phyloP scores from a whole-genome alignment of 2,888 invertebrate species.

The Norana najaformis region DNA sequence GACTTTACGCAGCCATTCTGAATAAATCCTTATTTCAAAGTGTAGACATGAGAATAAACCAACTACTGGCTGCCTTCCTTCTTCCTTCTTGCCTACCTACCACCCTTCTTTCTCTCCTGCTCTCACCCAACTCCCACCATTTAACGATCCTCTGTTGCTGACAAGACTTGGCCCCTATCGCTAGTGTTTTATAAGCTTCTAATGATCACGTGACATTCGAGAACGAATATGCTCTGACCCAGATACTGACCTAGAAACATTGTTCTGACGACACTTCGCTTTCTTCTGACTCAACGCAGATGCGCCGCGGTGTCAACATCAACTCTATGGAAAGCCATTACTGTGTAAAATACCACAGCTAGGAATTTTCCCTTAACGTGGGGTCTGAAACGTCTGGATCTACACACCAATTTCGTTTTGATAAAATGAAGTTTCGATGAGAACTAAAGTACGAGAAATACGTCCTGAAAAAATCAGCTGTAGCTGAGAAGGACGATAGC shows the following conservation, averaged over 20 bases:
- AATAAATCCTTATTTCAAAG: neutral
- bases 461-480: too few species aligned
- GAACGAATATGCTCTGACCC: neutral
- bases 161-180: neutral
- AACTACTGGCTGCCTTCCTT: neutral
- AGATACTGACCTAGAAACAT: neutral
- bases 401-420: too few species aligned
- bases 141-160: neutral
- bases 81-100: neutral
- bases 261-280: neutral
- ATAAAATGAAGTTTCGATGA: neutral
- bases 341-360: neutral
- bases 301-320: neutral
- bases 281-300: neutral
- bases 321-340: neutral
- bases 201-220: neutral
- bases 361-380: neutral
- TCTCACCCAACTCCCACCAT: neutral
- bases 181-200: neutral
- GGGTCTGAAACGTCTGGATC: neutral
- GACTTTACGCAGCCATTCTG: conserved; percentile 17
- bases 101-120: conserved; percentile 5
- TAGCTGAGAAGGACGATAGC: too few species aligned
- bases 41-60: neutral
- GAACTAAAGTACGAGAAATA: neutral